Percentiles rank a stretch among this genome's conserved stretches.
Conservation (phyloP, 2,113 vertebrate species). For the Mastomys natalensis region DNA sequence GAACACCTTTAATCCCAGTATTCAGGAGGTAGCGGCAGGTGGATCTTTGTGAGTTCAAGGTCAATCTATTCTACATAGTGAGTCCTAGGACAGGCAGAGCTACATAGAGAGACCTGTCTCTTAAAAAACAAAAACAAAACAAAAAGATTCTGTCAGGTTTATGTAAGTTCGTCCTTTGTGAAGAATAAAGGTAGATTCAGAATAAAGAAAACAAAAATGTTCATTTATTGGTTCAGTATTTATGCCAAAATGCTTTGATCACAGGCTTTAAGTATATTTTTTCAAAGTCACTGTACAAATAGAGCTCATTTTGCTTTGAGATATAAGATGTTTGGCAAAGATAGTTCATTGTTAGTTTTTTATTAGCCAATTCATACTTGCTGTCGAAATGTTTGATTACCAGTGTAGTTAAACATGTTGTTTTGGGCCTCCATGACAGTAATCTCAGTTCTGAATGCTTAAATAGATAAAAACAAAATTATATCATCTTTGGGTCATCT, state of each 20-base stretch:
- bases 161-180: conserved; percentile 9
- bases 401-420: neutral
- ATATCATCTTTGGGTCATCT: neutral
- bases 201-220: neutral
- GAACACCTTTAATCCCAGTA: neutral
- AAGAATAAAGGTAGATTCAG: neutral
- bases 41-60: neutral
- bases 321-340: neutral
- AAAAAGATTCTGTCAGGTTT: neutral
- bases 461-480: neutral
- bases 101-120: neutral
- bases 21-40: neutral
- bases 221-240: too few relatives aligned
- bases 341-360: neutral
- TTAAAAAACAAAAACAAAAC: neutral
- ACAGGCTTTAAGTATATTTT: conserved; percentile 16
- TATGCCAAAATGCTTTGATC: conserved; percentile 27
- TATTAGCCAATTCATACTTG: neutral
- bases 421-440: neutral
- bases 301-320: neutral
- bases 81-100: neutral
- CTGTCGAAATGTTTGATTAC: conserved; percentile 15
- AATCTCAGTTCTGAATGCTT: neutral
- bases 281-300: neutral
- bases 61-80: neutral